Percentiles rank a stretch among this genome's conserved stretches.
Conservation (phyloP, 2,888 invertebrate species). For the Parapristionchus giblindavisi region DNA sequence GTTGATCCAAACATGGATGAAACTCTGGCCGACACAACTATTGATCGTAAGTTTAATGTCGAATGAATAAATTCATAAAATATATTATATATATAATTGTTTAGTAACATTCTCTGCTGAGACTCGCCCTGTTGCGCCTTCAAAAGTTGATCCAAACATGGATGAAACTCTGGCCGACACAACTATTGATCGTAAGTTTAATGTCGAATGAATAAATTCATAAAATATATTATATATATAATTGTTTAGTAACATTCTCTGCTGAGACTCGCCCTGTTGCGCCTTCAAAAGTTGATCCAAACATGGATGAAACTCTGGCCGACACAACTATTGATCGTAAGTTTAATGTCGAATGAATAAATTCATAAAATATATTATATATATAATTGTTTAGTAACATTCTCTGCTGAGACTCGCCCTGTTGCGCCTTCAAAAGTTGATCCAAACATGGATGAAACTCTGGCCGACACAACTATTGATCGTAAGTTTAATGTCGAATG, state of each 20-base stretch:
- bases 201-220: neutral
- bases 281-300: neutral
- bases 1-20: neutral
- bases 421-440: neutral
- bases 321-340: neutral
- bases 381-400: neutral
- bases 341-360: neutral
- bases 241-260: neutral
- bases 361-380: neutral
- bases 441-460: conserved; percentile 17
- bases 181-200: neutral
- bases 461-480: conserved; percentile 22
- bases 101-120: neutral
- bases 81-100: neutral
- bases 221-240: neutral
- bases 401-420: conserved; percentile 6
- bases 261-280: neutral
- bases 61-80: neutral
- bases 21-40: neutral
- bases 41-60: neutral
- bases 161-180: conserved; percentile 2
- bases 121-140: neutral
- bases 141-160: neutral
- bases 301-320: conserved; percentile 11
- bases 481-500: neutral